These are phyloP conservation scores for Gallinago undulata DNA, from an alignment of 2,113 vertebrate species.

Conservation along the genomic window DNA sequence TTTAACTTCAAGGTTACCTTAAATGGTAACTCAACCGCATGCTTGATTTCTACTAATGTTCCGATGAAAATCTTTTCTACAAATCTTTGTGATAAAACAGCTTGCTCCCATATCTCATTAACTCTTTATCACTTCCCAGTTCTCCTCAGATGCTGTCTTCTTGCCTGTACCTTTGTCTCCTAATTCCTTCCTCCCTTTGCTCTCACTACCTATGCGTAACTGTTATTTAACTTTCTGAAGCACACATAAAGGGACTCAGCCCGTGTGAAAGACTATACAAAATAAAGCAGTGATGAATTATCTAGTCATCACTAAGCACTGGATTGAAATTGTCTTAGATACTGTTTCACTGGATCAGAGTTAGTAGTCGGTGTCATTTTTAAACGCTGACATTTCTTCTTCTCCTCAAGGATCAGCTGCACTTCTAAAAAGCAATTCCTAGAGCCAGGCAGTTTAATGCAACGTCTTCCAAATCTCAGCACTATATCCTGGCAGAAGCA, in stretches of 20 bases:
- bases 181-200: not conserved
- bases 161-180: not conserved
- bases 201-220: not conserved
- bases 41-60: not conserved
- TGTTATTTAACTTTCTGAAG: not conserved
- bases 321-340: not conserved
- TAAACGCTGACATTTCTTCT: slow-evolving; percentile 46
- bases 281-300: slow-evolving; percentile 19
- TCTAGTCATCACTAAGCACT: not conserved
- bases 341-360: slow-evolving; percentile 14
- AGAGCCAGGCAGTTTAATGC: not conserved
- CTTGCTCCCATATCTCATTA: not conserved
- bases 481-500: not conserved
- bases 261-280: not conserved
- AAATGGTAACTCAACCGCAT: accelerated
- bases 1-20: not conserved
- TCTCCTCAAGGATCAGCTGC: slow-evolving; percentile 19
- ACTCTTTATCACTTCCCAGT: not conserved
- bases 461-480: not conserved
- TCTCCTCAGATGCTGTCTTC: not conserved
- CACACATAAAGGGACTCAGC: not conserved
- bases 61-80: not conserved
- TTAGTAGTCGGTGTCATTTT: not conserved
- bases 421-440: not conserved
- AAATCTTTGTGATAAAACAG: not conserved